Evolutionary conservation across 2,113 vertebrate species (phyloP).

Genomic region (Taurulus bubalis): DNA sequence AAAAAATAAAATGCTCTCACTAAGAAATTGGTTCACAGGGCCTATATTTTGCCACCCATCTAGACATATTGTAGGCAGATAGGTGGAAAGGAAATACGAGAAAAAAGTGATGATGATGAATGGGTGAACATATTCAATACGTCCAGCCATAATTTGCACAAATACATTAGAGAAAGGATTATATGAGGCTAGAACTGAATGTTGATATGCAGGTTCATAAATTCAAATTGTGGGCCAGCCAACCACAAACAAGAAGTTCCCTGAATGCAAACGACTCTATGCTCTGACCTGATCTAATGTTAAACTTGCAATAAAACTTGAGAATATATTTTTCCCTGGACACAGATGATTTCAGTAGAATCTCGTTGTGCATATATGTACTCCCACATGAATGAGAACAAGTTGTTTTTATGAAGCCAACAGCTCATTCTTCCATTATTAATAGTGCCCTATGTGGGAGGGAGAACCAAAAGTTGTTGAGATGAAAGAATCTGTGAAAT

Average conservation of each 20-base stretch:
- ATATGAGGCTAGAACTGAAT: background rate
- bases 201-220: background rate
- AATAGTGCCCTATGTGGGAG: constrained; percentile 30
- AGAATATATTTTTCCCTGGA: background rate
- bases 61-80: background rate
- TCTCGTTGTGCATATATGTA: background rate
- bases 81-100: background rate
- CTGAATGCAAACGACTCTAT: background rate
- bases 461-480: constrained; percentile 2
- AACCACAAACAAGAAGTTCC: background rate
- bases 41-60: background rate
- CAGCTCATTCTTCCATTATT: constrained; percentile 11
- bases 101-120: background rate
- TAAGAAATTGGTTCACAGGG: background rate
- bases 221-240: background rate
- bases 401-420: background rate
- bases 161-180: background rate
- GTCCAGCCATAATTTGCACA: background rate
- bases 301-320: background rate
- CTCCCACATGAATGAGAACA: background rate
- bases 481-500: constrained; percentile 13
- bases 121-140: background rate
- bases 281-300: background rate
- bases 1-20: too few relatives aligned
- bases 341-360: background rate